Evolutionary conservation across 2,113 vertebrate genomes (phyloP).

Genomic region (Hucho hucho): DNA sequence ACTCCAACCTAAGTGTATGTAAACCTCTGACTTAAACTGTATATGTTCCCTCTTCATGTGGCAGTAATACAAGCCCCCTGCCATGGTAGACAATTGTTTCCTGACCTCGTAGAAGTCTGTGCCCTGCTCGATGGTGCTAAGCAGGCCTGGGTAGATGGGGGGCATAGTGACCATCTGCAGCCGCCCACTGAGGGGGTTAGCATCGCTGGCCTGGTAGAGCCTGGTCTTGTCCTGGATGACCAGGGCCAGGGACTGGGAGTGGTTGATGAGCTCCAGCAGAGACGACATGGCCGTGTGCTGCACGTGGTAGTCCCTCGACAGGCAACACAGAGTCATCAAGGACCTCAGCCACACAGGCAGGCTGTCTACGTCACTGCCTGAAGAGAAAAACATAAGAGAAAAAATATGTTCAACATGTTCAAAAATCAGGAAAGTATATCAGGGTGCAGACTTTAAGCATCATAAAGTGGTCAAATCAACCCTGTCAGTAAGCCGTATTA

Average conservation of each 20-base stretch:
- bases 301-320: conserved; percentile 83
- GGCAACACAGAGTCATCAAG: conserved; percentile 90
- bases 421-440: no score
- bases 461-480: background rate
- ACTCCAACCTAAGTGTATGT: no score
- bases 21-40: no score
- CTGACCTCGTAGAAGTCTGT: conserved; percentile 94
- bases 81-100: background rate
- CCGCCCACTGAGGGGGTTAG: conserved; percentile 83
- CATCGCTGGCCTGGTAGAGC: conserved; percentile 79
- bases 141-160: conserved; percentile 80
- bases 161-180: conserved; percentile 95
- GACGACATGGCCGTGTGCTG: conserved; percentile 89
- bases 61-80: no score
- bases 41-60: no score
- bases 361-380: conserved; percentile 64
- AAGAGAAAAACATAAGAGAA: background rate
- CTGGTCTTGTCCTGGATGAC: conserved; percentile 93
- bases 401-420: background rate
- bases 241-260: conserved; percentile 90
- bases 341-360: conserved; percentile 88
- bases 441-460: no score
- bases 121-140: conserved; percentile 81
- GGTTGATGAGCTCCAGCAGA: conserved; percentile 90
- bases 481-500: no score